Base-by-base conservation (phyloP, 2,888 invertebrate species). In the Idaea aversata region DNA sequence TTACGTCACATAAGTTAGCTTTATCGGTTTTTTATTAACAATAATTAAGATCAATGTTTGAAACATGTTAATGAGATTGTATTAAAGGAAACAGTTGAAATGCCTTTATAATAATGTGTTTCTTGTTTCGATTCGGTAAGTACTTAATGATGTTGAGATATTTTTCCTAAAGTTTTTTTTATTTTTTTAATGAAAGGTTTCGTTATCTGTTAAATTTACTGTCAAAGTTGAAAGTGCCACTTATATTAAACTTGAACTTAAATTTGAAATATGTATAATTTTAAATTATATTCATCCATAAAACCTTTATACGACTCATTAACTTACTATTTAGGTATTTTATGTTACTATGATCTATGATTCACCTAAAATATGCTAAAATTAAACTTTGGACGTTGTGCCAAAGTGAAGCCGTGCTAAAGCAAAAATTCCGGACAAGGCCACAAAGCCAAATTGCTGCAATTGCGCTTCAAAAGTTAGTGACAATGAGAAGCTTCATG, bases 391-490 rank as follows among this genome's bases (percentile, higher is more conserved):
- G 35, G 34, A 66, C 35, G 58, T 13, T 64, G 5, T 47, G 38
- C 15, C 61, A n/a, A 64, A 65, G 36, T 36, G 61, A 16, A 66
- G 65, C 58, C 38, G 15, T 63, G 60, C 47, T 65, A 80, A 78
- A 82, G 81, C 78, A 81, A 83, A 84, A 84, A 85, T 83, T 82
- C 79, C 79, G 68, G 69, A 71, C 68, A 71, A 72, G 70, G 75
- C 77, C 81, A 83, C 82, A 85, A 85, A 86, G 84, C 78, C 74
- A 81, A 85, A 85, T 85, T 81, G 81, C 78, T 82, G 47, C 47
- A 47, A 47, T 77, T 81, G 77, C 77, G 76, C 75, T 75, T 78
- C 77, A 76, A 79, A 84, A 80, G 80, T 78, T 79, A 76, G 74
- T 69, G 70, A 72, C 73, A 71, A 70, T 79, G 79, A 75, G 76